Evolutionary conservation across 1,140 invertebrate genomes (phyloP), one percentile per base, ranked within the genome.

Genomic region (Orchesella cincta): DNA sequence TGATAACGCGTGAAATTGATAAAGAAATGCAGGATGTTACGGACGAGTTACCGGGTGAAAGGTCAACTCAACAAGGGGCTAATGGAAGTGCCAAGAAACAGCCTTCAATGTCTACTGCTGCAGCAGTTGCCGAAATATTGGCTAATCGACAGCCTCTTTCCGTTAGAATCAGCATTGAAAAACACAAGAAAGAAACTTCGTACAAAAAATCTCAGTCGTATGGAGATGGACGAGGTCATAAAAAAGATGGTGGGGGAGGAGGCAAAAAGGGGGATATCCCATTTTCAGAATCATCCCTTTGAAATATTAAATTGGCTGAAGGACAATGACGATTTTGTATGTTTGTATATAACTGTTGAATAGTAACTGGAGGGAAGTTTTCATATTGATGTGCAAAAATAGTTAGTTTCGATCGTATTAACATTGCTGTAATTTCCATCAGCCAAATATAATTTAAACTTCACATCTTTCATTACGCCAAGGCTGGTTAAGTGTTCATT

Each of bases 181-280:
- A 78, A 46, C 77, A 78, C n/a, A 78, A 78, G 71, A 78, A 57
- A 5, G 77, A 78, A 34, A 75, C 77, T 26, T 78, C 77, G 1
- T 78, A 78, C 51, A 67, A 75, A 31, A 78, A 78, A 29, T 70
- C 77, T 2, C 46, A 73, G 29, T 46, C 71, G 46, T 73, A 39
- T 29, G 71, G 31, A 31, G 23, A 14, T 31, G 71, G 71, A 23
- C 33, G 71, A 46, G 71, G 71, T 2, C 36, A 73, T 12, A 71
- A 31, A 2, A 36, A 36, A 20, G 67, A 29, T 36, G 67, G 34
- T 71, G 54, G 54, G 5, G 54, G 39, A 8, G 57, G 57, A 12
- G 23, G 57, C 28, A 29, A 29, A n/a, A 71, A 71, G 29, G 5
- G 14, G 5, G 67, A 36, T 12, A 36, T 2, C 23, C 29, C 23